Base-by-base conservation (phyloP, 2,797 vertebrate genomes). In the Gadopsis bispinosus region DNA sequence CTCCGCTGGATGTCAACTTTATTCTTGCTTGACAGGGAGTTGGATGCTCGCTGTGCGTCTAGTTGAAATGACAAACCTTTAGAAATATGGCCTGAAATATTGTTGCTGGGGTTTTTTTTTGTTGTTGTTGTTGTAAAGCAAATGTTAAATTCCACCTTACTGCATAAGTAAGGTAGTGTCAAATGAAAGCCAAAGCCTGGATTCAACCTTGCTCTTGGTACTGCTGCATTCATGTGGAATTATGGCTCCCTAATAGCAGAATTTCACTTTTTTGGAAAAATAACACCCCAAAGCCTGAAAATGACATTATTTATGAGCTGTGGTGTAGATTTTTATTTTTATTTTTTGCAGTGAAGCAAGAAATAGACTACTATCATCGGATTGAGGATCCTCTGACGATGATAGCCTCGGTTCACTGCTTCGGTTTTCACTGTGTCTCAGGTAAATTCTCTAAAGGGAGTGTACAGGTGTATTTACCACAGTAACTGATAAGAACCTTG, bases 1-100 rank as follows among this genome's bases (percentile, higher is more conserved):
- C 53, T 53, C 39, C 7, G 59, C 51, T 61, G 45, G 45, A n/a
- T 65, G 33, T 54, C 64, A 33, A 31, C 50, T 53, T 14, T 55
- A 62, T 43, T 69, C 37, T 45, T 26, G 12, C 26, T 33, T 5
- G n/a, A 45, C 19, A 39, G 48, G 5, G 51, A 43, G 45, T 26
- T 43, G 8, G 37, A 60, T 43, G 11, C 11, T 35, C 31, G 20
- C 31, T 26, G 0, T 51, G 75, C 9, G 1, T 53, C 9, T 39
- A 6, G n/a, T 37, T 7, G 12, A 65, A 26, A 6, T 37, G 33
- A 58, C 58, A 35, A 45, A 37, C 9, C 31, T 43, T 31, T 29
- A 39, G 3, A 66, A 47, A 69, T 2, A 17, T 0, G 1, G n/a
- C 37, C 41, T 20, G 7, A 51, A 45, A 37, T 51, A 1, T 53